phyloP scores from a whole-genome alignment of 2,797 vertebrate species.

The Podarcis siculus region DNA sequence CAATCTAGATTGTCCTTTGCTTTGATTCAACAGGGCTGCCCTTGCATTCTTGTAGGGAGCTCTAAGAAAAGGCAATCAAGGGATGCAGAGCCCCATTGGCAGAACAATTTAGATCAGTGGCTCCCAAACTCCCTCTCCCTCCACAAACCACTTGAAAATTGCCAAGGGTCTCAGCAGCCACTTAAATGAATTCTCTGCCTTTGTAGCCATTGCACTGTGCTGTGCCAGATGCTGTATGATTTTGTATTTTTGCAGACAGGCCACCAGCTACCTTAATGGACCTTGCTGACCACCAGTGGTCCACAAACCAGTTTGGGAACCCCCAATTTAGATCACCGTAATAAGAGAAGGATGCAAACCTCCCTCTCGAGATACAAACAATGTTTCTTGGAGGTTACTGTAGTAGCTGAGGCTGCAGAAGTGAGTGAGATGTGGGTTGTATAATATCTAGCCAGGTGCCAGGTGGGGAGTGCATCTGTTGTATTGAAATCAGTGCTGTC shows the following conservation, averaged over 20 bases:
- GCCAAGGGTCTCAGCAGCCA: too few relatives aligned
- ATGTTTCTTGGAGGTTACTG: background rate
- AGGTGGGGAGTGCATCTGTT: constrained; percentile 1
- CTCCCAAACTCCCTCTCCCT: too few relatives aligned
- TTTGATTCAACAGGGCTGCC: background rate
- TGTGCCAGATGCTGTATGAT: too few relatives aligned
- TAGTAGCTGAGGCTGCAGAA: background rate
- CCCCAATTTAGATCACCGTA: background rate
- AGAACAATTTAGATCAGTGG: background rate
- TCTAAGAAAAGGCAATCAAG: background rate
- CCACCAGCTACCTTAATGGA: too few relatives aligned
- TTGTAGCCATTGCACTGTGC: too few relatives aligned
- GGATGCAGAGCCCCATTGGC: background rate
- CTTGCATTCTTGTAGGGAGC: background rate
- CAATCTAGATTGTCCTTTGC: too few relatives aligned
- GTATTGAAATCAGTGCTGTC: background rate
- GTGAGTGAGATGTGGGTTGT: background rate
- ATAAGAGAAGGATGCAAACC: background rate
- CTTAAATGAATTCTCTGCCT: too few relatives aligned
- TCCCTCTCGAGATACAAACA: background rate
- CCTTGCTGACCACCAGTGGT: background rate
- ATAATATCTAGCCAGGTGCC: background rate
- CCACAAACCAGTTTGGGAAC: too few relatives aligned
- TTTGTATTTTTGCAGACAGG: too few relatives aligned
- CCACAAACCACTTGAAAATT: too few relatives aligned